Conservation (phyloP, 2,113 vertebrate genomes). For the Paratilapia polleni region DNA sequence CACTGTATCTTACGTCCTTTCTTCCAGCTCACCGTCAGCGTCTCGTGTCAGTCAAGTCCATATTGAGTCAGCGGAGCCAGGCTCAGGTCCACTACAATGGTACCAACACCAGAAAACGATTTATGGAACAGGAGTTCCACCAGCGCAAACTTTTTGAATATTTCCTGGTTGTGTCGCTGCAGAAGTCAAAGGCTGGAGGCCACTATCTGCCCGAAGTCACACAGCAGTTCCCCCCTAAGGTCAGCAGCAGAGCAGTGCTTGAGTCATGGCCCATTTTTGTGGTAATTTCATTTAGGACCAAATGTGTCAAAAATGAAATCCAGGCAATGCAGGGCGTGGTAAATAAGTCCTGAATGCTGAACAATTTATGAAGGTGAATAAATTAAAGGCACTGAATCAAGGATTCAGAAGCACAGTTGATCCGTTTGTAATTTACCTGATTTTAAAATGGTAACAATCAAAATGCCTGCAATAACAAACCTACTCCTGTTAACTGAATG, state of each 20-base stretch:
- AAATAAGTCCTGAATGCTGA: background rate
- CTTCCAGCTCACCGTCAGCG: conserved; percentile 86
- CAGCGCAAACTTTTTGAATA: conserved; percentile 91
- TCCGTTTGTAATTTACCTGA: too few species aligned
- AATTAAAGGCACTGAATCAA: too few species aligned
- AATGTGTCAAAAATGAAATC: background rate
- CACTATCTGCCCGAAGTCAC: conserved; percentile 88
- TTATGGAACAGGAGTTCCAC: conserved; percentile 81
- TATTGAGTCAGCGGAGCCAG: conserved; percentile 82
- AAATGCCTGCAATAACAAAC: too few species aligned
- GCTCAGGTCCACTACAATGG: conserved; percentile 49
- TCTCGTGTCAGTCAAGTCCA: conserved; percentile 86
- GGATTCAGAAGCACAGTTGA: too few species aligned
- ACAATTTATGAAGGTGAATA: too few species aligned
- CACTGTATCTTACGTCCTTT: background rate
- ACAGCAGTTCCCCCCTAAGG: conserved; percentile 92
- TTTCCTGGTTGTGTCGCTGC: conserved; percentile 89
- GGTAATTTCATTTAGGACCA: background rate
- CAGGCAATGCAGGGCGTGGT: rapidly evolving
- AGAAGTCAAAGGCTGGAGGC: conserved; percentile 84
- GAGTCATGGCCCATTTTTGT: background rate
- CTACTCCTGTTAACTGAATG: too few species aligned
- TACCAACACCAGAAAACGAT: conserved; percentile 25
- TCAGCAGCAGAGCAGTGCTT: conserved; percentile 36
- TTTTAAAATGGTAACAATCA: too few species aligned